Evolutionary conservation across 2,888 invertebrate species (phyloP), one percentile per base, ranked within the genome.

Genomic region (Plagiodera versicolora): DNA sequence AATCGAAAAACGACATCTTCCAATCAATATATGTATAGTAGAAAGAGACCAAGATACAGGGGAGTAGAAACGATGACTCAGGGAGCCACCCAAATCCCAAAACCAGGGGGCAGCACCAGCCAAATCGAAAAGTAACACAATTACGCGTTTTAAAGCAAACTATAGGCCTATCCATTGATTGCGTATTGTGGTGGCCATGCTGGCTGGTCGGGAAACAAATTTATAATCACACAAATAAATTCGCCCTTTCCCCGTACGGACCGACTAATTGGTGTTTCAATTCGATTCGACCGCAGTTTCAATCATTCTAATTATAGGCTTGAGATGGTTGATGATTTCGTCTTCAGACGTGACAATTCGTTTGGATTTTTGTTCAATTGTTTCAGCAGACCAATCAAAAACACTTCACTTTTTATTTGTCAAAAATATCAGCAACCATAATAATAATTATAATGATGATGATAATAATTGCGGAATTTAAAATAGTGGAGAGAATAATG

Each of bases 171-270:
- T 62, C 59, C 65, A 60, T 66, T 73, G 73, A 73, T 73, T 73
- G 72, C 70, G 70, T 69, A 73, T 73, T 73, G 73, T 73, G 70
- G 69, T 66, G 63, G 66, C 67, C 66, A 61, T 63, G 59, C 61
- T 46, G 32, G 44, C 45, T 55, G 24, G 39, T 64, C 62, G 64
- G 58, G 52, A 45, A 57, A 60, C 58, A 68, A 67, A 70, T 70
- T 72, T 72, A 72, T 72, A 72, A 72, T 71, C 67, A 70, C 52
- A 58, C 61, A 62, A 62, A 62, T 62, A 61, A 56, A 67, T 64
- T 66, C 60, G 44, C 47, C 53, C 51, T 49, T 64, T 61, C 63
- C 58, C 53, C 51, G 24, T 50, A 51, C 20, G 10, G 39, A 50
- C 50, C 60, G 56, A 54, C 60, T 63, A 63, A 60, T 57, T 63